Evolutionary conservation across 2,888 invertebrate genomes (phyloP).

Genomic region (Nudaria mundana): DNA sequence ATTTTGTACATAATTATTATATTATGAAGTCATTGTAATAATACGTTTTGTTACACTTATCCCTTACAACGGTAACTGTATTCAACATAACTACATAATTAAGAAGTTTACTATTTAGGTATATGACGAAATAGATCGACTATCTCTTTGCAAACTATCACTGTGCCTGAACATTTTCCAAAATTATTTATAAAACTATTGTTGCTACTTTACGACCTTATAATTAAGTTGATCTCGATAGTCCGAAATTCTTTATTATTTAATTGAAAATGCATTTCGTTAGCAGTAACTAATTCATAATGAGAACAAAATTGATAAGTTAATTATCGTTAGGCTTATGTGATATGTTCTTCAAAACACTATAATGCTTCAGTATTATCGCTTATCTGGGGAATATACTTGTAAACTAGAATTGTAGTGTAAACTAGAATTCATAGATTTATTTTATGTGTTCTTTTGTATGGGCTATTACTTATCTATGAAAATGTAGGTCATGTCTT

Average conservation of each 20-base stretch:
- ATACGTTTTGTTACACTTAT: constrained; percentile 5
- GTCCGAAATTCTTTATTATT: constrained; percentile 32
- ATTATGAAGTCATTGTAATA: constrained; percentile 5
- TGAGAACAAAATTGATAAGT: constrained; percentile 38
- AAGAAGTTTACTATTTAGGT: constrained; percentile 1
- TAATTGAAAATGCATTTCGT: constrained; percentile 36
- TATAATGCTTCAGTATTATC: constrained; percentile 55
- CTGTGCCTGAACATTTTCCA: constrained; percentile 6
- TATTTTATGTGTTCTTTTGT: too few relatives aligned
- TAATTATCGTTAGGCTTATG: constrained; percentile 42
- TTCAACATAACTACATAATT: constrained; percentile 1
- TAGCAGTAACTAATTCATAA: constrained; percentile 36
- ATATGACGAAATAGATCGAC: constrained; percentile 11
- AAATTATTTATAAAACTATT: constrained; percentile 10
- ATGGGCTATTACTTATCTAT: too few relatives aligned
- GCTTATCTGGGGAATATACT: constrained; percentile 30
- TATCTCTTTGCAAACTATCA: not conserved
- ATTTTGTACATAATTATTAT: constrained; percentile 28
- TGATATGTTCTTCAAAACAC: constrained; percentile 37
- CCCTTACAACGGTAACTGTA: constrained; percentile 6
- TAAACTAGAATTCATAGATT: too few relatives aligned
- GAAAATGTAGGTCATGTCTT: too few relatives aligned
- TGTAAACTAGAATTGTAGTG: constrained; percentile 8
- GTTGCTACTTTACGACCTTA: constrained; percentile 34
- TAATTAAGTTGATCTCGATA: constrained; percentile 41